phyloP scores from a whole-genome alignment of 2,797 vertebrate genomes.

The Danio jaintianensis region DNA sequence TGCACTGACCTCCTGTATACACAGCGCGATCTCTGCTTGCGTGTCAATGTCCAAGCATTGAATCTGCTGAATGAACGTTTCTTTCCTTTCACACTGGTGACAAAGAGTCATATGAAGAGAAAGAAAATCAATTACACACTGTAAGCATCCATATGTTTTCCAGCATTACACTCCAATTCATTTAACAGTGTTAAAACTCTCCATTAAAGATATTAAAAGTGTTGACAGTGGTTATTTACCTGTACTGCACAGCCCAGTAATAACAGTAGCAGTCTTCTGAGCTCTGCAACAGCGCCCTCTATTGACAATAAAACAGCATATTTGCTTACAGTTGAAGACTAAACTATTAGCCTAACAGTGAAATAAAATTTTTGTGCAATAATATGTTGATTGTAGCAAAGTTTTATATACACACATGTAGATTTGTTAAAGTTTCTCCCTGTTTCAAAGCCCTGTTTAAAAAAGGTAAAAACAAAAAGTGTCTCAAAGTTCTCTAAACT shows the following conservation, averaged over 20 bases:
- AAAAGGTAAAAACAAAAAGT: neutral
- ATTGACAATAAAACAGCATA: slow-evolving; percentile 37
- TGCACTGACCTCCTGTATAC: slow-evolving; percentile 86
- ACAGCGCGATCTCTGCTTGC: slow-evolving; percentile 83
- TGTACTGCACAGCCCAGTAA: slow-evolving; percentile 90
- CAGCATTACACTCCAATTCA: neutral
- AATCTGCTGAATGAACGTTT: slow-evolving; percentile 89
- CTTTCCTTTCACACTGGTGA: slow-evolving; percentile 86
- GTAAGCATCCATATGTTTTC: neutral
- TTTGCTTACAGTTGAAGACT: neutral
- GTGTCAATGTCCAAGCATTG: slow-evolving; percentile 85
- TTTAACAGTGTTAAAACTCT: slow-evolving; percentile 7
- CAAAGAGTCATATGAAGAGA: slow-evolving; percentile 8
- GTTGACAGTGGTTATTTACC: slow-evolving; percentile 71
- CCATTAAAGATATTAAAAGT: slow-evolving; percentile 24
- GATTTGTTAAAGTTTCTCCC: too few species aligned
- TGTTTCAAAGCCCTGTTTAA: too few species aligned
- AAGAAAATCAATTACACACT: slow-evolving; percentile 18
- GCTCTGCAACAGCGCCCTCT: slow-evolving; percentile 87
- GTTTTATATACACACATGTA: too few species aligned
- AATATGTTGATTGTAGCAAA: too few species aligned
- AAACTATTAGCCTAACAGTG: too few species aligned
- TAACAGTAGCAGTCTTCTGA: slow-evolving; percentile 84
- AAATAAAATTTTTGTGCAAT: too few species aligned
- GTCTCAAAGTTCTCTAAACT: too few species aligned